A percentile compares a stretch with the other conserved stretches of the same genome.
Conservation (phyloP, 2,888 invertebrate species). For the Cosmorhoe ocellata region DNA sequence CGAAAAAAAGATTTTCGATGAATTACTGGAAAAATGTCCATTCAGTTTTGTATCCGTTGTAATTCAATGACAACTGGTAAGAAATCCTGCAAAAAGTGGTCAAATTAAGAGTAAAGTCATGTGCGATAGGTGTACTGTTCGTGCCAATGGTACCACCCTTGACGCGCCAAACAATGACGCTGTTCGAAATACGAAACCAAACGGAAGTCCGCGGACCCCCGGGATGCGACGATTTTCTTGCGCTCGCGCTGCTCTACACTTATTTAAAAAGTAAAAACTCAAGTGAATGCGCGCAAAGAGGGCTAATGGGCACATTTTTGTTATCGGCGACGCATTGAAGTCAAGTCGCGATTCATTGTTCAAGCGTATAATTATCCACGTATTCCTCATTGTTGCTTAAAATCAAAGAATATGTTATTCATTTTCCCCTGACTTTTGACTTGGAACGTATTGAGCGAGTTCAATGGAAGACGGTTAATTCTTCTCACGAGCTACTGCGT, state of each 20-base stretch:
- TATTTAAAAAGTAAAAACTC: slow-evolving; percentile 29
- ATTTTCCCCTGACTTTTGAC: slow-evolving; percentile 77
- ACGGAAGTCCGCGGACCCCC: slow-evolving; percentile 78
- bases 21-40: no score
- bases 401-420: slow-evolving; percentile 79
- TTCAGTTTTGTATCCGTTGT: no score
- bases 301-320: slow-evolving; percentile 65
- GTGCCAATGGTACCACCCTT: slow-evolving; percentile 55
- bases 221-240: slow-evolving; percentile 75
- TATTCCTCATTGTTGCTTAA: slow-evolving; percentile 71
- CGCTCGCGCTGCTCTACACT: slow-evolving; percentile 61
- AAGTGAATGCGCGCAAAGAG: slow-evolving; percentile 53
- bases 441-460: slow-evolving; percentile 65
- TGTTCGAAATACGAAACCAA: slow-evolving; percentile 70
- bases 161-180: slow-evolving; percentile 64
- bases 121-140: slow-evolving; percentile 17
- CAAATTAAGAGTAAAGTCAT: slow-evolving; percentile 20
- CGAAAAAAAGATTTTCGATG: no score
- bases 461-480: slow-evolving; percentile 78
- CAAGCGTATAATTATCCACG: slow-evolving; percentile 74
- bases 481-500: slow-evolving; percentile 73
- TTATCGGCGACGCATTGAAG: slow-evolving; percentile 70
- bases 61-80: no score
- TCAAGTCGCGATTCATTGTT: slow-evolving; percentile 75
- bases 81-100: slow-evolving; percentile 13